Evolutionary conservation across 2,797 vertebrate species (phyloP).

Genomic region (Falco naumanni): DNA sequence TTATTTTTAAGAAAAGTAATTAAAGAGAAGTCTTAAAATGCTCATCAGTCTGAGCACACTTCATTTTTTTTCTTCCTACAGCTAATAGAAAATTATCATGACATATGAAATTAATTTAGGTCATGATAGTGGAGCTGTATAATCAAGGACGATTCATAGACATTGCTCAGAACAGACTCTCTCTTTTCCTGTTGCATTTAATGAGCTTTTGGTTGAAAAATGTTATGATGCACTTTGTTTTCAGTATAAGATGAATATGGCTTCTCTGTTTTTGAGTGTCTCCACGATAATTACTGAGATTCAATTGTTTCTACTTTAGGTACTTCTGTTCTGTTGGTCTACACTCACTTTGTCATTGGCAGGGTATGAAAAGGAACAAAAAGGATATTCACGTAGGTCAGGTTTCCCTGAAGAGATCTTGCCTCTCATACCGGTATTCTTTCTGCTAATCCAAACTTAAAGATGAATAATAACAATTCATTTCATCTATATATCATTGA

Average conservation of each 20-base stretch:
- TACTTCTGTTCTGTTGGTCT: background rate
- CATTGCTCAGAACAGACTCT: background rate
- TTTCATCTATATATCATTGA: constrained; percentile 56
- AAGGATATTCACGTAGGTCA: background rate
- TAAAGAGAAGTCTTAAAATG: background rate
- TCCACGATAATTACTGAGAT: background rate
- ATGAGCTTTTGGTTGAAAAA: constrained; percentile 19
- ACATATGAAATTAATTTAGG: constrained; percentile 4
- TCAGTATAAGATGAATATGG: background rate
- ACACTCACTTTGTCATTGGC: background rate
- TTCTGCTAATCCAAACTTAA: constrained; percentile 3
- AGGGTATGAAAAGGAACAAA: background rate
- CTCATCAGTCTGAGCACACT: background rate
- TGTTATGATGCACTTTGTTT: background rate
- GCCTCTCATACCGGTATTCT: background rate
- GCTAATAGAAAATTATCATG: background rate
- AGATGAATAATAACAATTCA: constrained; percentile 44
- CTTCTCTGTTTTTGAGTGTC: background rate
- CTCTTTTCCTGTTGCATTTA: background rate
- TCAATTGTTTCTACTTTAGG: background rate
- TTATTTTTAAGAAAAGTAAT: background rate
- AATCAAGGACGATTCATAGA: background rate
- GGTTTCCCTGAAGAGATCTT: background rate
- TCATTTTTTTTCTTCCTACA: background rate
- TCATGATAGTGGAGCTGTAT: background rate